Base-by-base conservation (phyloP, 2,797 vertebrate genomes). In the Atherinosoma microstoma region DNA sequence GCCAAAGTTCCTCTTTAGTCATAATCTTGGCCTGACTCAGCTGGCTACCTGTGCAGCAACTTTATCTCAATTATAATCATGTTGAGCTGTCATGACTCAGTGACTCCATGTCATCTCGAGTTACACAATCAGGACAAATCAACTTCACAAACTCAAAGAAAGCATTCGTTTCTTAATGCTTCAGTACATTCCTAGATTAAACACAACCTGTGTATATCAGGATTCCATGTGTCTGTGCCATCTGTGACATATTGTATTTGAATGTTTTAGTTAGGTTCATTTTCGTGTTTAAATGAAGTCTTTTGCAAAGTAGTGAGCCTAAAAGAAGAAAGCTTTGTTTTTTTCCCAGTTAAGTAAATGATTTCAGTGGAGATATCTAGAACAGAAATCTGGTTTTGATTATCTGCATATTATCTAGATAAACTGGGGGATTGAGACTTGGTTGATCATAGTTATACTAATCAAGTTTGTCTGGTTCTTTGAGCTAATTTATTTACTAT, bases 11-110 rank as follows among this genome's bases (percentile, higher is more conserved):
- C 30, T 45, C 30, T 64, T 36, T 42, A 49, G 58, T 56, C 57
- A 32, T 36, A 54, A 64, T 29, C 63, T 40, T 83, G 3, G 15
- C 67, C 64, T 27, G 67, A 74, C 70, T 87, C 74, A 74, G 82
- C 70, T 67, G 72, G 60, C 62, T 67, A 72, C 79, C 82, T 64
- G 67, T 51, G 68, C 79, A 84, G 79, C 56, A 70, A 68, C 67
- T 69, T 76, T 57, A 68, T 67, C 59, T 80, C 78, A 87, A 84
- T 86, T 85, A 88, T 73, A 81, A 81, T 82, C 79, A 83, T 54
- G 67, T 83, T 0, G 61, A 80, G 67, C 63, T 61, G 78, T 76
- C 71, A 77, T 75, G 82, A 84, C 75, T 78, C 72, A 71, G 67
- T 58, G 51, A 81, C 70, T 76, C 58, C 49, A 40, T 36, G 56